Conservation (phyloP, 1,140 invertebrate genomes). For the Scaptomyza montana region DNA sequence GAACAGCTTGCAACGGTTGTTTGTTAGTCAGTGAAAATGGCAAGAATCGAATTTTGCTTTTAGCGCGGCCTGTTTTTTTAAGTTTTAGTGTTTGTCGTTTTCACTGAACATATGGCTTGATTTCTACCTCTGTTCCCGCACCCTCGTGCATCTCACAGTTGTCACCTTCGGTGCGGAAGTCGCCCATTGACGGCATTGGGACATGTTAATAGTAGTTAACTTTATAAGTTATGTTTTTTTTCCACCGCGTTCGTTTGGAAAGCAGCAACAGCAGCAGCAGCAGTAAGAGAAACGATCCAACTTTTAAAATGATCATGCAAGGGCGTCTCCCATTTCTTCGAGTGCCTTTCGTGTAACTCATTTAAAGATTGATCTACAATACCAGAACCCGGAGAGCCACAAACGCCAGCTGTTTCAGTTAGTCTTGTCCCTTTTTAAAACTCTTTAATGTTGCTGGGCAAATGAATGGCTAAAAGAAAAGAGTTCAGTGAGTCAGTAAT, state of each 20-base stretch:
- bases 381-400: neutral
- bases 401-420: conserved; percentile 56
- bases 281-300: conserved; percentile 11
- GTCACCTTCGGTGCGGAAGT: conserved; percentile 74
- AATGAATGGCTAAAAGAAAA: conserved; percentile 47
- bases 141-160: conserved; percentile 48
- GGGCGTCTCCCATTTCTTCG: conserved; percentile 25
- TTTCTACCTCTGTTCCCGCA: conserved; percentile 28
- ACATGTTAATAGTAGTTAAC: conserved; percentile 74
- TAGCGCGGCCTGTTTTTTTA: conserved; percentile 75
- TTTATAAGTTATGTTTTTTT: conserved; percentile 70
- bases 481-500: conserved; percentile 26
- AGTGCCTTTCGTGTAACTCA: conserved; percentile 9
- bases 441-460: conserved; percentile 58
- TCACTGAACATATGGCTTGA: conserved; percentile 73
- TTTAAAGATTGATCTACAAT: conserved; percentile 28
- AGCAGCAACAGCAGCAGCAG: neutral
- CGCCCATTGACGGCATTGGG: conserved; percentile 55
- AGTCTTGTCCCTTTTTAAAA: conserved; percentile 60
- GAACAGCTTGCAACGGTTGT: conserved; percentile 66
- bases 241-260: neutral
- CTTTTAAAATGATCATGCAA: conserved; percentile 32
- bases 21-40: conserved; percentile 74
- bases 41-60: conserved; percentile 82
- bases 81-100: conserved; percentile 74